Conservation (phyloP, 2,113 vertebrate genomes). For the Trachemys scripta region DNA sequence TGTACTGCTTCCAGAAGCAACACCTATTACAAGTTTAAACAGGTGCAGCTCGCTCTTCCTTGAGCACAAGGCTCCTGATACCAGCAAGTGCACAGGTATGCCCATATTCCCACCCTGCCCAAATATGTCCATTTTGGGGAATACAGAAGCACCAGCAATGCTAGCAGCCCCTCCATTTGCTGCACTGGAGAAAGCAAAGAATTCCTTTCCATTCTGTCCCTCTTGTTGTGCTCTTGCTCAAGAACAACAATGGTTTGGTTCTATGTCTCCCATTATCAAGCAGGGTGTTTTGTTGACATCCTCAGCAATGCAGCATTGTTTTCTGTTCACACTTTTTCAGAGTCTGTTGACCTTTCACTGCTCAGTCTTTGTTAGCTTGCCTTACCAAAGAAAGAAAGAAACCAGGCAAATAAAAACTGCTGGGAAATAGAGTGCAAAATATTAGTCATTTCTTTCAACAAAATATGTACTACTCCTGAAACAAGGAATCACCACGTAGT, state of each 20-base stretch:
- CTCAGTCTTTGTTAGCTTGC: not conserved
- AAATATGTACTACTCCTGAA: not conserved
- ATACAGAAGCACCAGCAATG: not conserved
- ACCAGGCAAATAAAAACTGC: slow-evolving; percentile 21
- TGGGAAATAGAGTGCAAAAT: not conserved
- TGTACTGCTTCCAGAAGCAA: rapidly evolving
- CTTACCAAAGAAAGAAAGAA: not conserved
- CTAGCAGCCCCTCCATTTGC: not conserved
- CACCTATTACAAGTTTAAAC: not conserved
- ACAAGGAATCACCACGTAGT: slow-evolving; percentile 11
- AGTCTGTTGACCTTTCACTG: not conserved
- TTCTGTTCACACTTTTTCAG: not conserved
- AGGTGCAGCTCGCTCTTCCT: not conserved
- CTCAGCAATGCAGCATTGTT: not conserved
- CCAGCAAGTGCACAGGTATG: not conserved
- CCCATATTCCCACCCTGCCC: not conserved
- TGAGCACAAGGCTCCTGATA: not conserved
- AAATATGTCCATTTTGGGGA: not conserved
- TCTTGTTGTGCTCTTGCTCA: not conserved
- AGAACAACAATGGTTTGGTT: not conserved
- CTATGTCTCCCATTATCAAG: not conserved
- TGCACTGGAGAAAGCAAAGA: not conserved
- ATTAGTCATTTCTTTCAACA: slow-evolving; percentile 38
- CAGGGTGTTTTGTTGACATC: not conserved
- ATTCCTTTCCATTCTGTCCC: not conserved